Conservation (phyloP, 1,140 invertebrate genomes). For the Drosophila bocqueti region DNA sequence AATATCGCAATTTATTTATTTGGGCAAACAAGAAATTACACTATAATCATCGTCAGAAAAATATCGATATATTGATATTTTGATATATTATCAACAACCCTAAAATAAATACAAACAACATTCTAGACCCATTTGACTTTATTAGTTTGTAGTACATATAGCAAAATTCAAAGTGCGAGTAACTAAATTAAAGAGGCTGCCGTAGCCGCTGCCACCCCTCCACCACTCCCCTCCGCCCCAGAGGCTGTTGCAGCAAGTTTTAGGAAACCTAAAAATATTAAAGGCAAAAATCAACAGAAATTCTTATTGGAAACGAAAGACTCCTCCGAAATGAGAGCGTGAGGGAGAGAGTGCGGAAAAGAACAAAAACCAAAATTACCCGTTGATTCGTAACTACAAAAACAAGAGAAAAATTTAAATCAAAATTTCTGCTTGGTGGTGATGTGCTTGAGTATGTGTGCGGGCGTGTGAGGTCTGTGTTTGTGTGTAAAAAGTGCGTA, state of each 20-base stretch:
- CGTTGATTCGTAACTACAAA: slow-evolving; percentile 37
- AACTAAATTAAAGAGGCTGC: slow-evolving; percentile 29
- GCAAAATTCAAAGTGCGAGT: slow-evolving; percentile 38
- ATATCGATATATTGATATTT: no score
- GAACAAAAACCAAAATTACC: slow-evolving; percentile 20
- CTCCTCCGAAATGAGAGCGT: slow-evolving; percentile 13
- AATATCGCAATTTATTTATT: no score
- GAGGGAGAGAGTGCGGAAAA: slow-evolving; percentile 13
- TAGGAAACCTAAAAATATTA: background rate
- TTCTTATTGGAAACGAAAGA: slow-evolving; percentile 39
- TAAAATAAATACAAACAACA: slow-evolving; percentile 34
- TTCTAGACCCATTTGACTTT: slow-evolving; percentile 45
- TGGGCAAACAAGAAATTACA: no score
- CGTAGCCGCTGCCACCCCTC: slow-evolving; percentile 15
- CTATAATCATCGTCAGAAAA: no score
- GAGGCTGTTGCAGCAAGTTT: slow-evolving; percentile 4
- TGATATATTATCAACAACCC: no score
- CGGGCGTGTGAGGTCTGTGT: slow-evolving; percentile 13
- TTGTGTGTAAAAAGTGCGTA: slow-evolving; percentile 29
- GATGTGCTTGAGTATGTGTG: background rate
- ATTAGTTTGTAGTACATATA: slow-evolving; percentile 53
- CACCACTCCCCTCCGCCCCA: slow-evolving; percentile 19
- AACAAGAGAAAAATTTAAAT: slow-evolving; percentile 13
- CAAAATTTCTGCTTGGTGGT: slow-evolving; percentile 14
- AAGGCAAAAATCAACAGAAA: slow-evolving; percentile 13